Base-by-base conservation (phyloP, 2,113 vertebrate genomes). In the Ranitomeya imitator region DNA sequence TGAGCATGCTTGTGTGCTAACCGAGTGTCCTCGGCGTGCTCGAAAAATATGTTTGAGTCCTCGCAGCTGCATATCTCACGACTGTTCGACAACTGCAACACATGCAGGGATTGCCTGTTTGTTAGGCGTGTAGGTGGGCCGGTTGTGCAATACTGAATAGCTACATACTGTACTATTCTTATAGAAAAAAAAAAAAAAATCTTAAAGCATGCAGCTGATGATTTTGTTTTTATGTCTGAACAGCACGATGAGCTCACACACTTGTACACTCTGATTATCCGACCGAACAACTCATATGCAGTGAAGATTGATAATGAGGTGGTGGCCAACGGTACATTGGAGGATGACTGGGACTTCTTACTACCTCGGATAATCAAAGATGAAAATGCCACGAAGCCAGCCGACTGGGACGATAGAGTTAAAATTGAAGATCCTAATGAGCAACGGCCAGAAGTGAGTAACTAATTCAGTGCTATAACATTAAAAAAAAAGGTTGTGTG, bases 221-320 rank as follows among this genome's bases (percentile, higher is more conserved):
- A 67, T 80, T 52, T 52, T 15, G 67, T 73, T 16, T n/a, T 63
- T 84, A 57, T 84, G 51, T 78, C 45, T 85, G 45, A 89, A 15
- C 91, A 97, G 96, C 95, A 96, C 87, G 96, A 97, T 90, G 96
- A 96, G 90, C 95, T 95, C 90, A 95, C 89, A 85, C 95, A 97
- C 90, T 92, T 97, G 83, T 97, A 96, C 90, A 96, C 96, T 3
- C 91, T 98, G 87, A 92, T 97, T 1, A 92, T 97, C 90, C 92
- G 91, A 86, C 93, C 96, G 4, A 96, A 96, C 91, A 96, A 95
- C 93, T 97, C 95, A 8, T 97, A 97, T n/a, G 95, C 95, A 89
- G 95, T 98, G 65, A 97, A 97, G 93, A 96, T 97, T 5, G 95
- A 97, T 92, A 97, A 97, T 77, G 93, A 96, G 89, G 95, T 96